Base-by-base conservation (phyloP, 92 coral and sea anemone species). In the Porites divaricata region DNA sequence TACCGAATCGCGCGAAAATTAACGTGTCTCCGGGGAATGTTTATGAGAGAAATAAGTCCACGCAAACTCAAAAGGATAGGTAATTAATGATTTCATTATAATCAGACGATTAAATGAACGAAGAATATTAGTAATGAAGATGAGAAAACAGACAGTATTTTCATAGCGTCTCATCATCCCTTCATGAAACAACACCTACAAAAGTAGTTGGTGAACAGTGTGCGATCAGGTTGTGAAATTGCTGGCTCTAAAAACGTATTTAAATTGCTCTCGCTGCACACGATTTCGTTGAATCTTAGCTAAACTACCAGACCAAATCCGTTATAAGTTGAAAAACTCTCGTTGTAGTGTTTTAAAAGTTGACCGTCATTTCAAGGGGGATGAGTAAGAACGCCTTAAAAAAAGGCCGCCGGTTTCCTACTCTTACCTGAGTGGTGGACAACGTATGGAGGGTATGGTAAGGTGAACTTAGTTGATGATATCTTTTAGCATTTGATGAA, bases 401-500 rank as follows among this genome's bases (percentile, higher is more conserved):
- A 28, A 51, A 66, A 62, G n/a, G 68, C 51, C 19, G 14, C 78
- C 9, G 63, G 23, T 57, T 57, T 56, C 25, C 1, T 3, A 10
- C 66, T 14, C 49, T 26, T 76, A 66, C 65, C 52, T 56, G 89
- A 45, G 12, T 28, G 13, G 77, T 7, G 54, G 67, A 73, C 70
- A 63, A 63, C 87, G 66, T 52, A 75, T 75, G 68, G 48, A 41
- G 68, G 48, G 21, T 50, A 73, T 52, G n/a, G 77, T 73, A 23
- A 73, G 62, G 35, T 9, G 77, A 73, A 22, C 4, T 52, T 73
- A 73, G 77, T 51, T 73, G 77, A 9, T 73, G 77, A 73, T 73
- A 73, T 4, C 77, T 26, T 22, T 73, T 73, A 73, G 77, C 62
- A 8, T 12, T 15, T 24, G 28, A 19, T 9, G 77, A 4, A 35